Base-by-base conservation (phyloP, 2,888 invertebrate species). In the Chironomus tentans region DNA sequence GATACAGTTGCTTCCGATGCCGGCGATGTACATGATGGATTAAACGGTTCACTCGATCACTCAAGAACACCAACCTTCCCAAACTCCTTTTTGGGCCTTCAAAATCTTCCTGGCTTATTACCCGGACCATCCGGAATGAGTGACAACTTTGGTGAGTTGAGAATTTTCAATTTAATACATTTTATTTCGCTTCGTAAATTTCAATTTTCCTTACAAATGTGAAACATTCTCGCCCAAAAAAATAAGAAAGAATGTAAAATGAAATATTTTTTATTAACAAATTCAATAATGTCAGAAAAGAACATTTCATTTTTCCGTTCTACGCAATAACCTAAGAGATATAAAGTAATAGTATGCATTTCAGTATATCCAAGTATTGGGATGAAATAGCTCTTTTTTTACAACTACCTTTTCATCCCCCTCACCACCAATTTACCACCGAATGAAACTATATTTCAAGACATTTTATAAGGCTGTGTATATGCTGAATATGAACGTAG, bases 71-170 rank as follows among this genome's bases (percentile, higher is more conserved):
- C 91, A 80, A 89, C 91, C 81, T 93, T 93, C 84, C 92, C 93
- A 38, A 91, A 92, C 80, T 89, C 90, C 79, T 88, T 94, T 79
- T 87, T 94, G 79, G 92, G 93, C 80, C 86, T 94, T 80, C 93
- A 91, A 89, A 93, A 88, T 79, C 84, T 90, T 83, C 83, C 90
- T 86, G 94, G 93, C 81, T 87, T 94, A 80, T 87, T 94, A 82
- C 93, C 94, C 78, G 94, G 94, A 81, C 94, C 94, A 50, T 94
- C 94, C 78, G 93, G 93, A 81, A 72, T 72, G 72, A 87, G 92
- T 84, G 91, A 91, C 84, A 93, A 91, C 85, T 93, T 92, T 86
- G 92, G 92, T 92, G 85, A 91, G 91, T 90, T 79, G 79, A 77
- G 77, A 78, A 78, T 80, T 10, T 10, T 38, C 38, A 38, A 10